These are phyloP conservation scores for Delphinus delphis DNA, from an alignment of 2,113 vertebrate genomes.

Conservation along the genomic window DNA sequence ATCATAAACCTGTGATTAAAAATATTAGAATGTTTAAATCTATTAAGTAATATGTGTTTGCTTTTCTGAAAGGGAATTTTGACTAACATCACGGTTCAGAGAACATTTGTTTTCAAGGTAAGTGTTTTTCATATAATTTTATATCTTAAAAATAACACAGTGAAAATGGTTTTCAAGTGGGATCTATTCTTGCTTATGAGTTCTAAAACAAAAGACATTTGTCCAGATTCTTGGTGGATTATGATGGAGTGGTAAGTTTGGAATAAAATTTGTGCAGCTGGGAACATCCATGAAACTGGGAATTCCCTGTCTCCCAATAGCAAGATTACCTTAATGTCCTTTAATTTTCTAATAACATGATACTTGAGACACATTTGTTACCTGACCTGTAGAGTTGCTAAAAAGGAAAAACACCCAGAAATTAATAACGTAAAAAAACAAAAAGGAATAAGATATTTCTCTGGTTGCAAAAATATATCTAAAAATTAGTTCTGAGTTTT, in stretches of 20 bases:
- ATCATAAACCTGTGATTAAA: background rate
- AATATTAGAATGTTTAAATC: background rate
- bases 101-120: background rate
- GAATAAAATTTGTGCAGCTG: background rate
- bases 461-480: background rate
- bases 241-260: background rate
- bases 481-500: background rate
- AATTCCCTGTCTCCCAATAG: background rate
- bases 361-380: background rate
- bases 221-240: background rate
- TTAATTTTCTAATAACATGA: background rate
- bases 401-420: background rate
- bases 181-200: background rate
- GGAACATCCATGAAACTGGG: background rate
- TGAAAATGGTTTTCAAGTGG: background rate
- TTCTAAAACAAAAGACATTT: background rate
- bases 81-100: background rate
- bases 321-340: background rate
- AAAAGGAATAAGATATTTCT: background rate
- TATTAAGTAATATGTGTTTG: background rate
- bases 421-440: background rate
- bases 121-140: background rate
- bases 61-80: background rate
- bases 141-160: background rate
- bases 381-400: background rate